A percentile compares a stretch with the other conserved stretches of the same genome.
Evolutionary conservation across 2,888 invertebrate species (phyloP).

Genomic region (Cerceris rybyensis): DNA sequence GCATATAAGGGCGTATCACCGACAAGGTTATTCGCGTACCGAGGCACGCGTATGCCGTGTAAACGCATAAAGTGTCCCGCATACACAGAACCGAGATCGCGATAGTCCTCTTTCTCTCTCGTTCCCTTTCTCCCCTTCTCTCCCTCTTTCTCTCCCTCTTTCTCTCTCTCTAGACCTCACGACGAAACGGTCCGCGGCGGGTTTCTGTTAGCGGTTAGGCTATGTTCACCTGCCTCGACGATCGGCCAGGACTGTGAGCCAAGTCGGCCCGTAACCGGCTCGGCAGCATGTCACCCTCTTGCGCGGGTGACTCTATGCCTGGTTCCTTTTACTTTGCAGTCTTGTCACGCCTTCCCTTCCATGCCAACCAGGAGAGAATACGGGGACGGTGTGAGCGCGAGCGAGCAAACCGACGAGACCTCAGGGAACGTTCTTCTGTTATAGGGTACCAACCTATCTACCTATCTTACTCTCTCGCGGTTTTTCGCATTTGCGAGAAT

Average conservation of each 20-base stretch:
- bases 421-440: slow-evolving; percentile 49
- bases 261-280: slow-evolving; percentile 78
- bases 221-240: slow-evolving; percentile 80
- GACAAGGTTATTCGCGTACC: slow-evolving; percentile 53
- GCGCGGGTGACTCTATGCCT: slow-evolving; percentile 80
- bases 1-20: slow-evolving; percentile 31
- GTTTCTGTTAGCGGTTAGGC: slow-evolving; percentile 71
- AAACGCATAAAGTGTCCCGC: slow-evolving; percentile 52
- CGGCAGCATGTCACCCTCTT: slow-evolving; percentile 81
- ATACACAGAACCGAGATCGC: slow-evolving; percentile 38
- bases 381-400: slow-evolving; percentile 10
- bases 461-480: slow-evolving; percentile 10
- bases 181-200: slow-evolving; percentile 58
- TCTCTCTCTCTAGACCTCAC: neutral
- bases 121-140: too few species aligned
- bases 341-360: slow-evolving; percentile 79
- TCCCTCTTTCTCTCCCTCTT: too few species aligned
- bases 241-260: slow-evolving; percentile 59
- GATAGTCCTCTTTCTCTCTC: neutral
- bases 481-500: slow-evolving; percentile 51
- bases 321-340: slow-evolving; percentile 79
- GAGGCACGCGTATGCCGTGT: slow-evolving; percentile 44
- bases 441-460: too few species aligned
- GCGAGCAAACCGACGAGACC: slow-evolving; percentile 16
- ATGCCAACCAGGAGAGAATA: slow-evolving; percentile 66